These are phyloP conservation scores for Ectemnius cavifrons DNA, from an alignment of 2,888 invertebrate genomes.

Conservation along the genomic window DNA sequence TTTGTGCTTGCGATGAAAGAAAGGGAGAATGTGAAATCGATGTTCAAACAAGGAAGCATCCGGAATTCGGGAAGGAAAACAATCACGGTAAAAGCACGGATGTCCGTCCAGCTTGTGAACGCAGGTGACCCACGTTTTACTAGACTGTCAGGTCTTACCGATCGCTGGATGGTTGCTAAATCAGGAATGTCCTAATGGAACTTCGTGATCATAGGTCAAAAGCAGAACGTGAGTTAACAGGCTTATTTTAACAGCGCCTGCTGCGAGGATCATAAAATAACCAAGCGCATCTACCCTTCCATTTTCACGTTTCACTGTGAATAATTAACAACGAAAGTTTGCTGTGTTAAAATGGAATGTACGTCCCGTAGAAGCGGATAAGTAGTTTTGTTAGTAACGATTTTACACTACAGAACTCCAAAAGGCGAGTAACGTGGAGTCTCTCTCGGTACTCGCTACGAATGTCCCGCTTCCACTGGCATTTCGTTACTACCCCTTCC, in stretches of 20 bases:
- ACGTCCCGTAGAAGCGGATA: no score
- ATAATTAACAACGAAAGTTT: no score
- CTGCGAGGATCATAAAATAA: no score
- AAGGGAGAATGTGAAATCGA: conserved; percentile 11
- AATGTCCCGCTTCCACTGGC: conserved; percentile 28
- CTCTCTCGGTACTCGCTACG: neutral
- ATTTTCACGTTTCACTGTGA: no score
- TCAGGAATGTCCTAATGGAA: conserved; percentile 37
- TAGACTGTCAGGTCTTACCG: conserved; percentile 20
- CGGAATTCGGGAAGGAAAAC: conserved; percentile 14
- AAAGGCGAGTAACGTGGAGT: no score
- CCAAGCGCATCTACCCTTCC: no score
- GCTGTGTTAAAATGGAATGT: no score
- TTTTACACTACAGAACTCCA: no score
- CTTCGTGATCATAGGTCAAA: conserved; percentile 29
- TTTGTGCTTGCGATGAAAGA: no score
- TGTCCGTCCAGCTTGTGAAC: conserved; percentile 13
- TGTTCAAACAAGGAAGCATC: conserved; percentile 13
- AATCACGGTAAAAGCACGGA: conserved; percentile 37
- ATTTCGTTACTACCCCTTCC: neutral
- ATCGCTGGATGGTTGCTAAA: conserved; percentile 23
- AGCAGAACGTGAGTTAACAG: conserved; percentile 15
- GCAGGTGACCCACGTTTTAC: conserved; percentile 23
- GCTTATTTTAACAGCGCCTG: neutral
- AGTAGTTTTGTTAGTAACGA: no score